A percentile compares a stretch with the other conserved stretches of the same genome.
Evolutionary conservation across 2,888 invertebrate species (phyloP).

Genomic region (Lasioglossum oenotherae): DNA sequence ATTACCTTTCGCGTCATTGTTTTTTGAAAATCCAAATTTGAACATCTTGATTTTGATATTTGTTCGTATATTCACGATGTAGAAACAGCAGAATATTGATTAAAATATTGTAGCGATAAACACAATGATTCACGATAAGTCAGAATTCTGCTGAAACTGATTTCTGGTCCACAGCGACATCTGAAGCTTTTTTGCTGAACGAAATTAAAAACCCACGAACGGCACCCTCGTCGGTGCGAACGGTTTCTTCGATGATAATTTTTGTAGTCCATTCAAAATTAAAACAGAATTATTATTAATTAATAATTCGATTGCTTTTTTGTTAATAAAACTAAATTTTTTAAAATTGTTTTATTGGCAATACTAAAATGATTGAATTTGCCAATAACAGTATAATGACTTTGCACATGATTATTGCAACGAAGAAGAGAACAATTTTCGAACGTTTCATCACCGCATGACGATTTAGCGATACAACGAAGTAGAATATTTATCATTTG

Average conservation of each 20-base stretch:
- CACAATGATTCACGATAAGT: slow-evolving; percentile 23
- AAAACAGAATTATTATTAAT: no score
- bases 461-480: not conserved
- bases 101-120: not conserved
- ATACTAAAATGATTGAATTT: not conserved
- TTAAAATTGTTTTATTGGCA: not conserved
- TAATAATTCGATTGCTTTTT: no score
- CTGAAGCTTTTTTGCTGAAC: not conserved
- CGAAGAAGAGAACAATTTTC: not conserved
- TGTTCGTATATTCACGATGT: not conserved
- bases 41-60: slow-evolving; percentile 48
- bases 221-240: not conserved
- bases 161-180: slow-evolving; percentile 19
- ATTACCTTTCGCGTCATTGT: slow-evolving; percentile 52
- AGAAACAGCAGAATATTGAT: not conserved
- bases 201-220: not conserved
- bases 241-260: not conserved
- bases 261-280: not conserved
- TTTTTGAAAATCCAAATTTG: slow-evolving; percentile 54
- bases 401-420: not conserved
- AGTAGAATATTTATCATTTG: not conserved
- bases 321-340: no score
- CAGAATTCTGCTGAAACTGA: not conserved
- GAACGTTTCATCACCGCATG: not conserved
- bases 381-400: not conserved